Conservation (phyloP, 2,888 invertebrate species). For the Drosophila bunnanda region DNA sequence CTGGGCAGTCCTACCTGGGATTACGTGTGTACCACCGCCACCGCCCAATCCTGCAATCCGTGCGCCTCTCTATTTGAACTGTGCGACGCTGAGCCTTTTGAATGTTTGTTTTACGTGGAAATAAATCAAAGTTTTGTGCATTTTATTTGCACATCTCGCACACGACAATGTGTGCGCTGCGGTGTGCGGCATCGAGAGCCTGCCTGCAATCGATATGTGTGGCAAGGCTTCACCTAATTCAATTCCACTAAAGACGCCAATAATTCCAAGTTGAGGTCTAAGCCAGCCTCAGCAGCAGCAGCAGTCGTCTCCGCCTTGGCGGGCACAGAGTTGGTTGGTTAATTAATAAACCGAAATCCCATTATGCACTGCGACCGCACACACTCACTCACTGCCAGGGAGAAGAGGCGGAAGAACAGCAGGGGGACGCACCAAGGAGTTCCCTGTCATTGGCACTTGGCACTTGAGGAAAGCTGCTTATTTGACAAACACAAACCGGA, state of each 20-base stretch:
- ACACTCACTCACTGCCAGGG: constrained; percentile 11
- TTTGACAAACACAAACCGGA: constrained; percentile 58
- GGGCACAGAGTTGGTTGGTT: constrained; percentile 24
- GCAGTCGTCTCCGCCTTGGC: not conserved
- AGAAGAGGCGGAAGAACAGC: not conserved
- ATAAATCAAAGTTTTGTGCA: constrained; percentile 73
- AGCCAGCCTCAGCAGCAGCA: constrained; percentile 4
- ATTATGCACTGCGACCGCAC: constrained; percentile 45
- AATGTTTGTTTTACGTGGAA: constrained; percentile 75
- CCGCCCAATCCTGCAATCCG: not conserved
- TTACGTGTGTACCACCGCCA: constrained; percentile 46
- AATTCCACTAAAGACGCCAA: constrained; percentile 34
- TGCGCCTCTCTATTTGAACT: constrained; percentile 28
- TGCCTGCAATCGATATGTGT: constrained; percentile 35
- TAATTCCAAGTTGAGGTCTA: constrained; percentile 31
- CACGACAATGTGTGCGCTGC: constrained; percentile 21
- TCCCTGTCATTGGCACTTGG: constrained; percentile 57
- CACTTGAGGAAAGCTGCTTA: constrained; percentile 70
- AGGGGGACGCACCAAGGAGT: constrained; percentile 8
- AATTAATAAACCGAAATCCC: constrained; percentile 54
- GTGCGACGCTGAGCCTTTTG: constrained; percentile 51
- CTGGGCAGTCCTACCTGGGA: constrained; percentile 52
- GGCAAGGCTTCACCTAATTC: constrained; percentile 34
- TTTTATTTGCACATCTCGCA: constrained; percentile 51
- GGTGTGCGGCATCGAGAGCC: constrained; percentile 9